These are phyloP conservation scores for Netelia melanura DNA, from an alignment of 2,888 invertebrate genomes.

Conservation along the genomic window DNA sequence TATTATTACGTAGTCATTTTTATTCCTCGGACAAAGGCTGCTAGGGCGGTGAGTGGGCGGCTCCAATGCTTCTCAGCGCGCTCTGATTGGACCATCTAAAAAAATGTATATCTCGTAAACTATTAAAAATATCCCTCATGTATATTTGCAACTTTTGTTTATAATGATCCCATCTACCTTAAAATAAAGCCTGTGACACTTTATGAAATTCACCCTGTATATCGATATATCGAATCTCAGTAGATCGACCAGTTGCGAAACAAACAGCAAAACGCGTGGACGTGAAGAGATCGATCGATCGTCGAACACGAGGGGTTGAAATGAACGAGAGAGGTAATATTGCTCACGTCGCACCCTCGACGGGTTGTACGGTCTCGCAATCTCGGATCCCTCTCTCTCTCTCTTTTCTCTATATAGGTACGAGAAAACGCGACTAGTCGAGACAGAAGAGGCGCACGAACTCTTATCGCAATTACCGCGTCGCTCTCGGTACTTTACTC, in stretches of 20 bases:
- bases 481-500: slow-evolving; percentile 63
- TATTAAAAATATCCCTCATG: too few species aligned
- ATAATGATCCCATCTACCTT: too few species aligned
- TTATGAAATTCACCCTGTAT: not conserved
- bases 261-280: slow-evolving; percentile 41
- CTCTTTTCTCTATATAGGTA: not conserved
- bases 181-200: too few species aligned
- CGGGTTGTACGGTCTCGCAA: slow-evolving; percentile 45
- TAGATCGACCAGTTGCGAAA: slow-evolving; percentile 41
- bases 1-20: too few species aligned
- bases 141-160: too few species aligned
- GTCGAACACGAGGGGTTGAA: slow-evolving; percentile 26
- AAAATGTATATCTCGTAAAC: too few species aligned
- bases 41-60: too few species aligned
- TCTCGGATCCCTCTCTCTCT: slow-evolving; percentile 18
- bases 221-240: slow-evolving; percentile 30
- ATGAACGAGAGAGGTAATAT: slow-evolving; percentile 34
- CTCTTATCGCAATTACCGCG: slow-evolving; percentile 75
- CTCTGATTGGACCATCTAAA: too few species aligned
- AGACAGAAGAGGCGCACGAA: slow-evolving; percentile 68
- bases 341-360: slow-evolving; percentile 25
- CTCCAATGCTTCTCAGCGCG: too few species aligned
- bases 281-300: slow-evolving; percentile 57
- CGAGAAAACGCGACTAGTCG: not conserved
- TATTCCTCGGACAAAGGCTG: too few species aligned